Evolutionary conservation across 2,113 vertebrate species (phyloP).

Genomic region (Emydocephalus ijimae): DNA sequence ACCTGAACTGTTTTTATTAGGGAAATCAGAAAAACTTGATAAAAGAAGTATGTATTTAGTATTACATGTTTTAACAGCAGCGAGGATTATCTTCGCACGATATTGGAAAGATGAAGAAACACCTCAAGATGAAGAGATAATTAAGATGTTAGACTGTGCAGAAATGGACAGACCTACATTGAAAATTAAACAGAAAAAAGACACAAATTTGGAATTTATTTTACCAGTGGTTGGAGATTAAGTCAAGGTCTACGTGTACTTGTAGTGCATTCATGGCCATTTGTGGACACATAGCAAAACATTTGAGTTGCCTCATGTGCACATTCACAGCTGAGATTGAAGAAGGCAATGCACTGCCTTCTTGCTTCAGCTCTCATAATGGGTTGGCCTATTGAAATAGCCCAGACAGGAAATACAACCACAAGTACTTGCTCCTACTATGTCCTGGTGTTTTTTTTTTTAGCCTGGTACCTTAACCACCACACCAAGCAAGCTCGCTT

Average conservation of each 20-base stretch:
- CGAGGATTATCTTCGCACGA: too few relatives aligned
- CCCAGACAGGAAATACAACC: not conserved
- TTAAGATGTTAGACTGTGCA: too few relatives aligned
- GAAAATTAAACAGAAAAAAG: too few relatives aligned
- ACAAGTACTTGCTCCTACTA: not conserved
- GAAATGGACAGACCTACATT: too few relatives aligned
- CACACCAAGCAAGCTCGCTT: not conserved
- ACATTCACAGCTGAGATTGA: not conserved
- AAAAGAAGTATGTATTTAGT: too few relatives aligned
- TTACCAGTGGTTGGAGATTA: too few relatives aligned
- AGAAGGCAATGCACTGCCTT: not conserved
- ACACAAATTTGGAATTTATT: too few relatives aligned
- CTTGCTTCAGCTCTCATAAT: not conserved
- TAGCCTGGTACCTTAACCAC: not conserved
- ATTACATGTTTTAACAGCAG: too few relatives aligned
- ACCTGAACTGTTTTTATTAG: too few relatives aligned
- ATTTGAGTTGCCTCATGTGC: not conserved
- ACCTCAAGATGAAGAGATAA: too few relatives aligned
- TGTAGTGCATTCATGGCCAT: not conserved
- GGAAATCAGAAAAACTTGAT: too few relatives aligned
- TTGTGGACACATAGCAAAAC: not conserved
- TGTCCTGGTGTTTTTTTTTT: not conserved
- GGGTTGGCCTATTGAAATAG: not conserved
- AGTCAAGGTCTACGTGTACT: not conserved
- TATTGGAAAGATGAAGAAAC: too few relatives aligned